These are phyloP conservation scores for Wasmannia auropunctata DNA, from an alignment of 1,140 invertebrate species.

Conservation along the genomic window DNA sequence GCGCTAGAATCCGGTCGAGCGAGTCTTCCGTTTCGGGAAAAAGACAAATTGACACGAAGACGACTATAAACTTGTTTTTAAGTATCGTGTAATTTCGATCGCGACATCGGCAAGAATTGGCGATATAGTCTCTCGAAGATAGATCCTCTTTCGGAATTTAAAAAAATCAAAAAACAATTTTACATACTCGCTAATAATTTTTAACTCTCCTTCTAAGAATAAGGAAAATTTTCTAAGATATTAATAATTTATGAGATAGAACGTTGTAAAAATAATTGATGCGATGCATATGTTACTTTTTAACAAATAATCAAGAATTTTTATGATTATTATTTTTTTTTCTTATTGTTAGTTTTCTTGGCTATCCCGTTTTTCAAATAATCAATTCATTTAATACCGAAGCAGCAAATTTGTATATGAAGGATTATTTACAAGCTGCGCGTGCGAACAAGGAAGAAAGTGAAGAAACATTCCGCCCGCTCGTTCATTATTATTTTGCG, in stretches of 20 bases:
- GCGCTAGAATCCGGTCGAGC: constrained; percentile 17
- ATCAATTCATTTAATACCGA: background rate
- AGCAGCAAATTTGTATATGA: background rate
- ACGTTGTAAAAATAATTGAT: background rate
- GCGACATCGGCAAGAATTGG: background rate
- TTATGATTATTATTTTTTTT: background rate
- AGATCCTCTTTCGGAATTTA: background rate
- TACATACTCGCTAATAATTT: background rate
- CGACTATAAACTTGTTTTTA: constrained; percentile 23
- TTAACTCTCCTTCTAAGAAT: background rate
- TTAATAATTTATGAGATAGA: background rate
- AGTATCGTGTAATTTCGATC: constrained; percentile 10
- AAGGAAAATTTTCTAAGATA: background rate
- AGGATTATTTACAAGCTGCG: background rate
- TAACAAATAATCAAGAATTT: background rate
- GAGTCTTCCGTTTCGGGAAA: constrained; percentile 43
- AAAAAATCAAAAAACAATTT: background rate
- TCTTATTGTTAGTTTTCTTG: background rate
- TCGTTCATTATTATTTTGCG: constrained; percentile 45
- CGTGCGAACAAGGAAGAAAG: constrained; percentile 13
- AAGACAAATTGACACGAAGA: constrained; percentile 19
- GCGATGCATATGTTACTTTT: background rate
- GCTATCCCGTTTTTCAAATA: background rate
- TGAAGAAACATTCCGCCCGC: background rate
- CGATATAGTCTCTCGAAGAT: background rate